phyloP scores from a whole-genome alignment of 2,797 vertebrate species.

The Coregonus ussuriensis region DNA sequence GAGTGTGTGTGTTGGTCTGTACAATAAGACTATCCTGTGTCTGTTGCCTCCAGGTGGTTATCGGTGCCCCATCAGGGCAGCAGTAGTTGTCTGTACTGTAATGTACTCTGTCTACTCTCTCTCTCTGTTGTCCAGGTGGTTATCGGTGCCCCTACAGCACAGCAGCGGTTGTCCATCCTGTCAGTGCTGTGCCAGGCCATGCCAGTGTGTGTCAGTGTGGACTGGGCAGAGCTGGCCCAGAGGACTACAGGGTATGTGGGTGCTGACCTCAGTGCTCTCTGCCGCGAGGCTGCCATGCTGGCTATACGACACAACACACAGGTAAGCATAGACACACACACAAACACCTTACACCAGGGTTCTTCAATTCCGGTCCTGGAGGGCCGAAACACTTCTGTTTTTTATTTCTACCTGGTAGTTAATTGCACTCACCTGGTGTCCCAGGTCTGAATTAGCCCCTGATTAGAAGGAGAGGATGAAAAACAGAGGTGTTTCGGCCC shows the following conservation, averaged over 20 bases:
- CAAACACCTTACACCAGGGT: neutral
- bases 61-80: no score
- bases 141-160: conserved; percentile 72
- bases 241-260: conserved; percentile 90
- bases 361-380: no score
- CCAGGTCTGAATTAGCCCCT: no score
- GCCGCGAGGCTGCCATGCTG: conserved; percentile 88
- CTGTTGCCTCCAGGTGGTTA: neutral
- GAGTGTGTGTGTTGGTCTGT: neutral
- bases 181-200: conserved; percentile 80
- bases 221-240: conserved; percentile 80
- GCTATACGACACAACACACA: conserved; percentile 75
- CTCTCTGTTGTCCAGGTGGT: neutral
- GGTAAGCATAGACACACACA: conserved; percentile 65
- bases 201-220: conserved; percentile 74
- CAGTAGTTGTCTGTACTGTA: neutral
- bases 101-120: neutral
- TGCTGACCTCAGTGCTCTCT: conserved; percentile 90
- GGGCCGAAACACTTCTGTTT: no score
- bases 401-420: no score
- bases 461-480: no score
- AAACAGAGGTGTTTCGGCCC: no score
- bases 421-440: no score
- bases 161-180: conserved; percentile 85
- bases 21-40: neutral